Evolutionary conservation across 2,113 vertebrate genomes (phyloP).

Genomic region (Catharus minimus): DNA sequence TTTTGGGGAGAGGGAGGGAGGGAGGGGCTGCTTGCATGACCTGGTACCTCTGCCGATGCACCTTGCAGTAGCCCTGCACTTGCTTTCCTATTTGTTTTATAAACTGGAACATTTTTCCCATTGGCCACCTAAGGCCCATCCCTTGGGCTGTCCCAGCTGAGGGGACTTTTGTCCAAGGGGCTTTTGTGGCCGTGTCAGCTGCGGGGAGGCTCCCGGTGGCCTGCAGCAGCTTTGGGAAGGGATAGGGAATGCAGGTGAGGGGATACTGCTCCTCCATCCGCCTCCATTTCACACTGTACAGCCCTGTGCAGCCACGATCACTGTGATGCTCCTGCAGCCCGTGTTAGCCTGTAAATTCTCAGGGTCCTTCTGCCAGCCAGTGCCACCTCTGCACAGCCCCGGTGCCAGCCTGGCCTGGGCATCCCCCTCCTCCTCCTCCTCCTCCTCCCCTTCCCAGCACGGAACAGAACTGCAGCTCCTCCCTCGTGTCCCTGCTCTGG

Average conservation of each 20-base stretch:
- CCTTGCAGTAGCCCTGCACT: constrained; percentile 29
- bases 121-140: not conserved
- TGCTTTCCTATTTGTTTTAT: not conserved
- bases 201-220: not conserved
- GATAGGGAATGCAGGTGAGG: not conserved
- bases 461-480: not conserved
- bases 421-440: not conserved
- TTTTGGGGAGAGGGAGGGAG: not conserved
- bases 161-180: not conserved
- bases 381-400: constrained; percentile 40
- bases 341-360: constrained; percentile 55
- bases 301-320: constrained; percentile 39
- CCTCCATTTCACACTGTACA: constrained; percentile 4
- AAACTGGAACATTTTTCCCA: not conserved
- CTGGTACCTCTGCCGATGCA: constrained; percentile 20
- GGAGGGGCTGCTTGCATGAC: constrained; percentile 34
- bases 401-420: not conserved
- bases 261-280: not conserved
- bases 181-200: not conserved
- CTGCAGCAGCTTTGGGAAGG: not conserved
- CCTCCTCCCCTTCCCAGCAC: not conserved
- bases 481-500: not conserved
- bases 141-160: not conserved
- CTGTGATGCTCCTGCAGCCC: constrained; percentile 60
- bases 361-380: constrained; percentile 65